Evolutionary conservation across 2,888 invertebrate species (phyloP), one percentile per base, ranked within the genome.

Genomic region (Agrotis puta): DNA sequence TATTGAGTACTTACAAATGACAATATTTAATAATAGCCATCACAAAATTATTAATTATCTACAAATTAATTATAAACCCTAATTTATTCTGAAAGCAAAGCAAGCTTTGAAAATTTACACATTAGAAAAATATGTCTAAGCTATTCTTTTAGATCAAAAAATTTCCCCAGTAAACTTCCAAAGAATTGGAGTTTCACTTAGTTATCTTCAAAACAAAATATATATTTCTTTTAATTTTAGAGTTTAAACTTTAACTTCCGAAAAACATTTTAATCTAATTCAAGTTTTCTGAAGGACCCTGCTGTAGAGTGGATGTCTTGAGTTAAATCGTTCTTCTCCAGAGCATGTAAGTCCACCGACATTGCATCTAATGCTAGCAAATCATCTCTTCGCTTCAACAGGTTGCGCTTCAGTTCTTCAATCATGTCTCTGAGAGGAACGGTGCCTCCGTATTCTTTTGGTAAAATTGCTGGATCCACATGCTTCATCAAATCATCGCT

Each of bases 371-470:
- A 93, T 13, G 97, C 97, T 64, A 98, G 91, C 59, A 98, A 94
- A 18, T 97, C 96, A 39, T 97, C 97, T 83, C 98, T 96, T 71
- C 96, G 97, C 77, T 97, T 97, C 72, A 97, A 92, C 57, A 98
- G 92, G 67, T 97, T 97, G 50, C 95, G 93, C 89, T 98, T 98
- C 78, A 98, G 96, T 87, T 97, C 97, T 91, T 97, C 97, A 76
- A 98, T 97, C 98, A 99, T 98, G 64, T 98, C 98, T 43, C 96
- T 96, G 64, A 98, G 93, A 22, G 98, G 98, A 24, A 98, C 97
- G 24, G 97, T 97, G n/a, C 98, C 98, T 13, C 98, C 98, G 88
- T 98, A 98, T 92, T 99, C 98, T 91, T 98, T 97, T 0, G 98
- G 98, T 79, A 99, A 92, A 86, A 98, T 98, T 74, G 97, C 97